These are phyloP conservation scores for Choristoneura fumiferana DNA, from an alignment of 1,140 invertebrate species.

Conservation along the genomic window DNA sequence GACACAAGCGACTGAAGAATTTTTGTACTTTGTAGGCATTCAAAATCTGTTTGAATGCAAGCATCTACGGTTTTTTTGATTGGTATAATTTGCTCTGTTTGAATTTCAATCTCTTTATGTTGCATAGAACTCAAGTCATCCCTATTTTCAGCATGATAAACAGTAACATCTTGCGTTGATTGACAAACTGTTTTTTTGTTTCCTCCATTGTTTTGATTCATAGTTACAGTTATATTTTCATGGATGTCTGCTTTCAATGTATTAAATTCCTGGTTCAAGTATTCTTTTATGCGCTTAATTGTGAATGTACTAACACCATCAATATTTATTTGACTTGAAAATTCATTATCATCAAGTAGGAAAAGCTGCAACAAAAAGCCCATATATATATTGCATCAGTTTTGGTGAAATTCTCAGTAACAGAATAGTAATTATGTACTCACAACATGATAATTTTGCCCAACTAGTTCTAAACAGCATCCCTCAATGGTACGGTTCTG, in stretches of 20 bases:
- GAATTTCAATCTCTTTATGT: neutral
- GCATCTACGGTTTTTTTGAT: conserved; percentile 22
- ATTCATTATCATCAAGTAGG: conserved; percentile 35
- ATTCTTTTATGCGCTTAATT: too few species aligned
- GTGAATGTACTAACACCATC: too few species aligned
- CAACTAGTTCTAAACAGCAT: conserved; percentile 31
- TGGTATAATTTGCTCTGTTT: neutral
- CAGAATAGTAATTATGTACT: conserved; percentile 23
- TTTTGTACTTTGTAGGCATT: too few species aligned
- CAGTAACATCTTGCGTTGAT: neutral
- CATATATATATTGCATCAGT: neutral
- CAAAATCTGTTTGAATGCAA: conserved; percentile 35
- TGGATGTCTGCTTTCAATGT: neutral
- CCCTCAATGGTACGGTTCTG: conserved; percentile 3
- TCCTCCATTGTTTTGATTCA: neutral
- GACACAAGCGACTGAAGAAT: too few species aligned
- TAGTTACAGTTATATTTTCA: neutral
- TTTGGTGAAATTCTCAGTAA: neutral
- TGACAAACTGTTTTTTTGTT: neutral
- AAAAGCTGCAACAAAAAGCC: conserved; percentile 36
- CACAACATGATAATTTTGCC: conserved; percentile 40
- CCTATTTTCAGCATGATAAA: neutral
- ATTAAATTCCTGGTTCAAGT: neutral
- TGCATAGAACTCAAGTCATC: too few species aligned
- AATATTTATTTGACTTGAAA: too few species aligned